A percentile compares a stretch with the other conserved stretches of the same genome.
Evolutionary conservation across 1,140 invertebrate species (phyloP).

Genomic region (Hycleus cichorii): DNA sequence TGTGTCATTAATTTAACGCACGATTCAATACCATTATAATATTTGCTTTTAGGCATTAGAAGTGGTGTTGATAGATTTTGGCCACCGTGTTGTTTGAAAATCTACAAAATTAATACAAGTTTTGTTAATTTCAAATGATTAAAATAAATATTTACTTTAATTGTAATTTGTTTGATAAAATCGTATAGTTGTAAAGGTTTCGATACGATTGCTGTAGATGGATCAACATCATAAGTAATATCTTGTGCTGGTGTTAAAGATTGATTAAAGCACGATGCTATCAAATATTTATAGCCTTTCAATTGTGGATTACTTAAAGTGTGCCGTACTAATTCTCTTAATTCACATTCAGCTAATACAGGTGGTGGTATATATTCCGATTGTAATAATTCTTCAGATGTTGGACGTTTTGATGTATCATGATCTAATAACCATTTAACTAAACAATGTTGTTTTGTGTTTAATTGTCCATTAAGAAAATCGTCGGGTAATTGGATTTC

Average conservation of each 20-base stretch:
- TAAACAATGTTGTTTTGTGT: conserved; percentile 41
- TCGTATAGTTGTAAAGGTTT: conserved; percentile 31
- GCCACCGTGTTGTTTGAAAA: conserved; percentile 74
- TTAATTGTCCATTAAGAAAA: conserved; percentile 38
- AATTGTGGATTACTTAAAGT: conserved; percentile 72
- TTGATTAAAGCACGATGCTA: conserved; percentile 62
- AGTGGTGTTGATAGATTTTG: conserved; percentile 65
- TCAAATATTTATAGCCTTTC: conserved; percentile 72
- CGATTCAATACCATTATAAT: conserved; percentile 51
- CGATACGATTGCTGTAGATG: conserved; percentile 35
- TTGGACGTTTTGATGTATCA: conserved; percentile 72
- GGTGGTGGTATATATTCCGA: conserved; percentile 74
- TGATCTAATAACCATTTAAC: conserved; percentile 75
- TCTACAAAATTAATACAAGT: conserved; percentile 40
- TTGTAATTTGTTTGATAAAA: conserved; percentile 29
- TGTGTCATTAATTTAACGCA: conserved; percentile 78
- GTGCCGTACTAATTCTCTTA: conserved; percentile 68
- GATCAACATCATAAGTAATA: conserved; percentile 66
- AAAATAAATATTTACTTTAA: conserved; percentile 23
- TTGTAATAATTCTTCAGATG: conserved; percentile 71
- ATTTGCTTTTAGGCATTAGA: conserved; percentile 61
- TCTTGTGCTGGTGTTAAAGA: conserved; percentile 60
- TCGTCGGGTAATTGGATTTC: conserved; percentile 55
- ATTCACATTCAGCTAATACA: conserved; percentile 68
- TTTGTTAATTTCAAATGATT: neutral